Evolutionary conservation across 2,888 invertebrate genomes (phyloP).

Genomic region (Bellardia bayeri): DNA sequence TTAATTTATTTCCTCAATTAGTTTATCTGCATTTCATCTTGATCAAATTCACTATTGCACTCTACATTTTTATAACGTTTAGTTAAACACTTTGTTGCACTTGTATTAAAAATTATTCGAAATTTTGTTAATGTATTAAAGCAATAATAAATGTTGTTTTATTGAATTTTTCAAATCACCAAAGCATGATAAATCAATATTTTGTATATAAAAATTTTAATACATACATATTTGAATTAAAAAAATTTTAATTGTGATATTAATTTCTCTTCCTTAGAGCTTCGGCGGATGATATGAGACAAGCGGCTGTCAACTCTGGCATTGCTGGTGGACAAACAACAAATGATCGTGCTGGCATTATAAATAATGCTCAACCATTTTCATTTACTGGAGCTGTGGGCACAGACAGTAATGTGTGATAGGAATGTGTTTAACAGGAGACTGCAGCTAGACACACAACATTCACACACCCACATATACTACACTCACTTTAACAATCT

Average conservation of each 20-base stretch:
- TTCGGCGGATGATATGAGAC: conserved; percentile 91
- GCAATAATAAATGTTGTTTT: too few species aligned
- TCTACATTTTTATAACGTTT: conserved; percentile 11
- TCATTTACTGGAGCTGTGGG: conserved; percentile 89
- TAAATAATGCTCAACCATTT: conserved; percentile 92
- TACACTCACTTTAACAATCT: conserved; percentile 42
- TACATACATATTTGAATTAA: too few species aligned
- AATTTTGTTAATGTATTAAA: too few species aligned
- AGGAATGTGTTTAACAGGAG: conserved; percentile 19
- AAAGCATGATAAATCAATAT: conserved; percentile 28
- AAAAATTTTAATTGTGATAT: conserved; percentile 44
- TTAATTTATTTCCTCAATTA: background rate
- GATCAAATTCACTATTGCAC: conserved; percentile 9
- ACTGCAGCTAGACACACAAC: background rate
- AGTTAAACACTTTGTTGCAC: conserved; percentile 30
- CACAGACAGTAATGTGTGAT: conserved; percentile 88
- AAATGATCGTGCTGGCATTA: conserved; percentile 90
- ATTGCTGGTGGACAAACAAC: conserved; percentile 83
- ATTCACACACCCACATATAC: conserved; percentile 12
- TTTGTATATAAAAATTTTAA: background rate
- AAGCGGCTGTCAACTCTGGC: conserved; percentile 85
- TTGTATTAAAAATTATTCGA: background rate
- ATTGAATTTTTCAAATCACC: background rate
- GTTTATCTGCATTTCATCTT: background rate
- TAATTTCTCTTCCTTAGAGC: conserved; percentile 86